These are phyloP conservation scores for Sycophila texana DNA, from an alignment of 2,888 invertebrate species.

Conservation along the genomic window DNA sequence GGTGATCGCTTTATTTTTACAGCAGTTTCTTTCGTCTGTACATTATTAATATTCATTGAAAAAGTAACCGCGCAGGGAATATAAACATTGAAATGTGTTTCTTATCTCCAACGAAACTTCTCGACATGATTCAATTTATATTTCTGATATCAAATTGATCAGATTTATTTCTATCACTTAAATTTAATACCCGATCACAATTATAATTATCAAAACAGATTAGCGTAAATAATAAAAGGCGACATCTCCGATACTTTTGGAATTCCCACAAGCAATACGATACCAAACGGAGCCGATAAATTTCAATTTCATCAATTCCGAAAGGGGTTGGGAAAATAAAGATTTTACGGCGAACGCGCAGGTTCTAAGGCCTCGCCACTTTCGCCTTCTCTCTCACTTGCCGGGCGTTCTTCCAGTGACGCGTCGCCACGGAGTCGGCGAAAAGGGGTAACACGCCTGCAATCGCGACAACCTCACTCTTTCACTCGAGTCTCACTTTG, in stretches of 20 bases:
- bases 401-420: not conserved
- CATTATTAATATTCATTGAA: not conserved
- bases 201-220: too few relatives aligned
- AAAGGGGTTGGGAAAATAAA: constrained; percentile 40
- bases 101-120: too few relatives aligned
- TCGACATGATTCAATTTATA: too few relatives aligned
- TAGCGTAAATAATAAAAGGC: not conserved
- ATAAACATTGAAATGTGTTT: too few relatives aligned
- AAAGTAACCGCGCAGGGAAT: too few relatives aligned
- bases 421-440: not conserved
- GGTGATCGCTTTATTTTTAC: constrained; percentile 13
- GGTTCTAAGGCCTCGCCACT: constrained; percentile 14
- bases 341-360: constrained; percentile 34
- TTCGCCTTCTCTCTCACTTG: constrained; percentile 28
- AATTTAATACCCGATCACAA: too few relatives aligned
- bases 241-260: constrained; percentile 21
- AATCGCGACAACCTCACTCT: constrained; percentile 24
- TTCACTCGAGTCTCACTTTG: constrained; percentile 27
- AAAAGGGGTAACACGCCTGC: constrained; percentile 57
- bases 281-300: constrained; percentile 21
- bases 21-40: not conserved
- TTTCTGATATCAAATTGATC: too few relatives aligned
- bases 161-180: too few relatives aligned
- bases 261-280: constrained; percentile 36
- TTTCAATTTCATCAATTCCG: constrained; percentile 38